These are phyloP conservation scores for Lindbergichthys nudifrons DNA, from an alignment of 2,797 vertebrate species.

Conservation along the genomic window DNA sequence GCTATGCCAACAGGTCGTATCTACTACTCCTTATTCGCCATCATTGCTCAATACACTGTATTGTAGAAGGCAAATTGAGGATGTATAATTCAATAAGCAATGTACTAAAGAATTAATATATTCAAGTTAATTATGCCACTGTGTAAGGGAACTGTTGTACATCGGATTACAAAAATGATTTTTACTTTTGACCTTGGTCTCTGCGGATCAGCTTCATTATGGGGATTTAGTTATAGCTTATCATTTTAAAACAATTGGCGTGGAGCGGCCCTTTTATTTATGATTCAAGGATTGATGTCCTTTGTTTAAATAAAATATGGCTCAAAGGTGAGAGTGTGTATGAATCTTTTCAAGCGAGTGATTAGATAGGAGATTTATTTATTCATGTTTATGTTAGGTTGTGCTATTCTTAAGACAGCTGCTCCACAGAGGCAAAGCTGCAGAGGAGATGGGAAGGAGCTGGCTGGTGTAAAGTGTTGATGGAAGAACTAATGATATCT, in stretches of 20 bases:
- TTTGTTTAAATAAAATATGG: conserved; percentile 78
- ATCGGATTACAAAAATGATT: conserved; percentile 79
- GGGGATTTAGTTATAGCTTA: conserved; percentile 77
- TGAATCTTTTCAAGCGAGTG: conserved; percentile 65
- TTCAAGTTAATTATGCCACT: conserved; percentile 91
- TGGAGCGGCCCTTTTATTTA: conserved; percentile 64
- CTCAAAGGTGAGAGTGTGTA: conserved; percentile 61
- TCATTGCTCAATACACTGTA: conserved; percentile 72
- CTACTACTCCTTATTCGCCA: conserved; percentile 68
- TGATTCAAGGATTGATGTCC: conserved; percentile 74
- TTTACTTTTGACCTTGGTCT: conserved; percentile 82
- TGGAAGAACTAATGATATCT: conserved; percentile 58
- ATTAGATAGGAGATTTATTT: conserved; percentile 74
- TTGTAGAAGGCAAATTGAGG: conserved; percentile 80
- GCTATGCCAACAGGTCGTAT: conserved; percentile 76
- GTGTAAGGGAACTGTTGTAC: conserved; percentile 82
- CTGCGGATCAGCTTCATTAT: conserved; percentile 79
- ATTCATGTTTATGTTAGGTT: conserved; percentile 73
- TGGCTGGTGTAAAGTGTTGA: conserved; percentile 49
- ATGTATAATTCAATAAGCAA: conserved; percentile 90
- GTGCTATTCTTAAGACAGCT: conserved; percentile 56
- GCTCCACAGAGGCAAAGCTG: conserved; percentile 43
- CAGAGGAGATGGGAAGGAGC: conserved; percentile 33
- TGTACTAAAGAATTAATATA: conserved; percentile 90
- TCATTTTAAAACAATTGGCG: conserved; percentile 77